Evolutionary conservation across 1,140 invertebrate species (phyloP).

Genomic region (Rhyacophila brunnea): DNA sequence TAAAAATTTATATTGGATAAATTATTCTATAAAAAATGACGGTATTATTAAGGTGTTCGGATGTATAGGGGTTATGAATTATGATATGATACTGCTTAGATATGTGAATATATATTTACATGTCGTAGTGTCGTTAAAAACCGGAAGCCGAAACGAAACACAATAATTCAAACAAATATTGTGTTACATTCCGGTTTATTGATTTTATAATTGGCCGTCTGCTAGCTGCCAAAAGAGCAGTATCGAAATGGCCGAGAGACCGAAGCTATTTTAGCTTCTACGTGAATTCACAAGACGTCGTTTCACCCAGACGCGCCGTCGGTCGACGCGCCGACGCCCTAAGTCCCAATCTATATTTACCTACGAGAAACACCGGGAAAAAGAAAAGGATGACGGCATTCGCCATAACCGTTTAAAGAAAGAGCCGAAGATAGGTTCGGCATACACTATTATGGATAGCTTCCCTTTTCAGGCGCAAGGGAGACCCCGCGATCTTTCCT

Average conservation of each 20-base stretch:
- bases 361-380: conserved; percentile 11
- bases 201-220: conserved; percentile 20
- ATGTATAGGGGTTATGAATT: no score
- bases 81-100: no score
- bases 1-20: no score
- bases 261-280: conserved; percentile 15
- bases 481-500: conserved; percentile 8
- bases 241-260: conserved; percentile 11
- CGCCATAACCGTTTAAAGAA: conserved; percentile 13
- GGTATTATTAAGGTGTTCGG: no score
- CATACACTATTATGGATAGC: conserved; percentile 20
- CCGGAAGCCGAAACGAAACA: no score
- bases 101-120: no score
- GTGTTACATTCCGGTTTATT: conserved; percentile 11
- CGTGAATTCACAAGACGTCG: conserved; percentile 11
- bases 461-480: conserved; percentile 18
- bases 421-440: conserved; percentile 21
- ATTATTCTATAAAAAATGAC: no score
- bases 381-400: conserved; percentile 23
- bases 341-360: conserved; percentile 30
- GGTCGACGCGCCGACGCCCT: conserved; percentile 31
- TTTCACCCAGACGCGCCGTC: conserved; percentile 21
- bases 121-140: no score
- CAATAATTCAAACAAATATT: no score
- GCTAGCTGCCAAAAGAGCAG: conserved; percentile 4